These are phyloP conservation scores for Caranx melampygus DNA, from an alignment of 2,113 vertebrate genomes.

Conservation along the genomic window DNA sequence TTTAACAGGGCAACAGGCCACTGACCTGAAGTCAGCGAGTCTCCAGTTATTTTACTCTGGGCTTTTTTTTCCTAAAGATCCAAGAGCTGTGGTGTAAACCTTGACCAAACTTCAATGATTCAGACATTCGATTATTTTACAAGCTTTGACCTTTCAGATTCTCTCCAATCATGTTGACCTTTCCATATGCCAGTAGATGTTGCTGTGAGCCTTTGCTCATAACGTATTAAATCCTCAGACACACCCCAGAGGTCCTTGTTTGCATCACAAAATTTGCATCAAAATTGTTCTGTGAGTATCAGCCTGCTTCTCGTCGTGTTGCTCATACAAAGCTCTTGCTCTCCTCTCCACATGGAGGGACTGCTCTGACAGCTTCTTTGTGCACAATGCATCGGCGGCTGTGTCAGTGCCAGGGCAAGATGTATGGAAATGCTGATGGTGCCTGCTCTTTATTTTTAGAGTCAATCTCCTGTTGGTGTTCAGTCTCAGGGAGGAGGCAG, in stretches of 20 bases:
- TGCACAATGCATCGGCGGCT: conserved; percentile 26
- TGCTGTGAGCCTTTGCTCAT: conserved; percentile 50
- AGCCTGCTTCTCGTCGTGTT: conserved; percentile 5
- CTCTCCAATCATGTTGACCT: conserved; percentile 72
- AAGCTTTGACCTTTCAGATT: conserved; percentile 73
- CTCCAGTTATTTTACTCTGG: conserved; percentile 27
- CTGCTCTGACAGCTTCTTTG: conserved; percentile 53
- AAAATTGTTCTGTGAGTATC: conserved; percentile 34
- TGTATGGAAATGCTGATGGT: conserved; percentile 74
- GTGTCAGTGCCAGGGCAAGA: conserved; percentile 47
- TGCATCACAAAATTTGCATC: conserved; percentile 24
- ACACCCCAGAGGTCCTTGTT: conserved; percentile 36
- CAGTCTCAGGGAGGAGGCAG: conserved; percentile 68
- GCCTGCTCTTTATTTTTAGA: conserved; percentile 82
- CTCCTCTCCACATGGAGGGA: background rate
- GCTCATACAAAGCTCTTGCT: conserved; percentile 9
- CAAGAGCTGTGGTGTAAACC: conserved; percentile 39
- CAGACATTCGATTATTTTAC: conserved; percentile 61
- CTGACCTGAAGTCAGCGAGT: conserved; percentile 18
- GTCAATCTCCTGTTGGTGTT: conserved; percentile 71
- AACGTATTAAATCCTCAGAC: conserved; percentile 57
- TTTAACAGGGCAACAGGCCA: conserved; percentile 26
- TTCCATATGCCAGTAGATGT: conserved; percentile 61
- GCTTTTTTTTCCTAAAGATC: conserved; percentile 32
- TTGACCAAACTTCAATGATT: conserved; percentile 51